A percentile compares a stretch with the other conserved stretches of the same genome.
Conservation (phyloP, 2,797 vertebrate species). For the Semotilus atromaculatus region DNA sequence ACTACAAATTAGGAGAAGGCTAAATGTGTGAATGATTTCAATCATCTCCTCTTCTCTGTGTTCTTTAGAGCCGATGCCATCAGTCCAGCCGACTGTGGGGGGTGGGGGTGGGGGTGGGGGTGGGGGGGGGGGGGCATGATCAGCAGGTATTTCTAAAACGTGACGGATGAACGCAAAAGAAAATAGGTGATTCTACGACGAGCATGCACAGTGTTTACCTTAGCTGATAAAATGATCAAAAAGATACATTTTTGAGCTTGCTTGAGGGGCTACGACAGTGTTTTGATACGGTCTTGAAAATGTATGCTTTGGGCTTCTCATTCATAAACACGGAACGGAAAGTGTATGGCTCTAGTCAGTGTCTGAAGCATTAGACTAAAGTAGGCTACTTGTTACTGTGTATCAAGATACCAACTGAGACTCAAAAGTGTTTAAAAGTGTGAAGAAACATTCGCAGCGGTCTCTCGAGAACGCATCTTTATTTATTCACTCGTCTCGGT, state of each 20-base stretch:
- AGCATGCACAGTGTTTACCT: background rate
- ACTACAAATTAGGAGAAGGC: constrained; percentile 10
- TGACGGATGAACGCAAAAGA: constrained; percentile 18
- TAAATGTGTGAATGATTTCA: constrained; percentile 40
- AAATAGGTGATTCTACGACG: background rate
- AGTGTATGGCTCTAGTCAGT: background rate
- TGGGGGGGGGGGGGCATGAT: constrained; percentile 2
- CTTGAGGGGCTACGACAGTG: background rate
- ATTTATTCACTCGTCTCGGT: background rate
- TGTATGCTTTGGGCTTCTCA: background rate
- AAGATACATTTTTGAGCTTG: background rate
- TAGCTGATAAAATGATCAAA: background rate
- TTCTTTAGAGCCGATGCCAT: constrained; percentile 38
- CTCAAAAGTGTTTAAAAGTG: background rate
- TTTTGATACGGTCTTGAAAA: background rate
- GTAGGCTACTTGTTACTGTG: background rate
- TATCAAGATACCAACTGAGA: background rate
- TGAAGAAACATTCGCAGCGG: background rate
- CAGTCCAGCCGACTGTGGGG: constrained; percentile 17
- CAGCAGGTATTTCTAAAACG: background rate
- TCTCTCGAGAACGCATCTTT: background rate
- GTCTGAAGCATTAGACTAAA: background rate
- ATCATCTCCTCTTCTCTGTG: constrained; percentile 15
- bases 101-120: too few relatives aligned
- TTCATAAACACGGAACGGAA: constrained; percentile 8